Evolutionary conservation across 2,888 invertebrate genomes (phyloP).

Genomic region (Diarsia mendica): DNA sequence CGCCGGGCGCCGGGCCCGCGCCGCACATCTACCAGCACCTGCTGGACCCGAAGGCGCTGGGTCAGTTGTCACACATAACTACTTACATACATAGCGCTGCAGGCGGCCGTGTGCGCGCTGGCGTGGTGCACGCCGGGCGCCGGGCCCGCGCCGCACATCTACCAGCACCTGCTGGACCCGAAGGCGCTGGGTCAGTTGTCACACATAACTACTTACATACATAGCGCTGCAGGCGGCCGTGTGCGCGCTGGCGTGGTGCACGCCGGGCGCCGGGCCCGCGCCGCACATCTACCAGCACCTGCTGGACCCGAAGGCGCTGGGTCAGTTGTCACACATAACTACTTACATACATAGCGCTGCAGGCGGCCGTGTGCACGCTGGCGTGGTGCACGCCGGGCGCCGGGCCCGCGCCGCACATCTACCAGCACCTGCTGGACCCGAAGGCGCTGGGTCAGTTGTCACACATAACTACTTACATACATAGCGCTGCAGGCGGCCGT

Average conservation of each 20-base stretch:
- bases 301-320: slow-evolving; percentile 78
- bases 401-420: slow-evolving; percentile 78
- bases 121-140: slow-evolving; percentile 64
- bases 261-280: slow-evolving; percentile 76
- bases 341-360: slow-evolving; percentile 71
- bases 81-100: background rate
- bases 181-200: slow-evolving; percentile 74
- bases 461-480: too few species aligned
- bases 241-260: background rate
- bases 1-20: slow-evolving; percentile 78
- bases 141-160: slow-evolving; percentile 78
- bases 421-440: slow-evolving; percentile 81
- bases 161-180: slow-evolving; percentile 81
- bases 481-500: background rate
- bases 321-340: too few species aligned
- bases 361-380: slow-evolving; percentile 86
- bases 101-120: background rate
- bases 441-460: slow-evolving; percentile 75
- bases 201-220: slow-evolving; percentile 23
- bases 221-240: background rate
- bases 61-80: slow-evolving; percentile 61
- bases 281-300: slow-evolving; percentile 79
- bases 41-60: slow-evolving; percentile 80
- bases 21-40: slow-evolving; percentile 79
- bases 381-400: slow-evolving; percentile 84